Percentiles rank a stretch among this genome's conserved stretches.
phyloP scores from a whole-genome alignment of 2,113 vertebrate genomes.

The Plecotus auritus region DNA sequence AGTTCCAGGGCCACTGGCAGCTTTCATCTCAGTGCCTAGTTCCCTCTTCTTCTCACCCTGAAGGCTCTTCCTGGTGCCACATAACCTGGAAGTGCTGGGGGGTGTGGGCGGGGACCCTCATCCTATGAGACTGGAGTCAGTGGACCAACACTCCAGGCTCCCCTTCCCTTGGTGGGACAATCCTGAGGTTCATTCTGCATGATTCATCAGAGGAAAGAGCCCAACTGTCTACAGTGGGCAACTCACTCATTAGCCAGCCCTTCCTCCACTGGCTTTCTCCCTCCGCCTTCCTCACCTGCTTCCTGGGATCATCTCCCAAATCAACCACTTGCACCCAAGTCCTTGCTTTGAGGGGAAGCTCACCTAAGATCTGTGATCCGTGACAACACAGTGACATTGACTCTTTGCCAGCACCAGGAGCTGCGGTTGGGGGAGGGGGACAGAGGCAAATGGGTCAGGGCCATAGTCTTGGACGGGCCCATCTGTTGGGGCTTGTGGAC shows the following conservation, averaged over 20 bases:
- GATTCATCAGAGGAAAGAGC: background rate
- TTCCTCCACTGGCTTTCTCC: background rate
- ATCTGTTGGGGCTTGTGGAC: background rate
- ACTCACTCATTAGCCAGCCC: background rate
- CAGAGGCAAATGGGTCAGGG: background rate
- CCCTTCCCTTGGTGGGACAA: background rate
- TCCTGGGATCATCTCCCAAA: background rate
- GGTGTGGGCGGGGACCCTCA: background rate
- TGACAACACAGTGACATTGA: too few relatives aligned
- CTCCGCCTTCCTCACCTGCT: background rate
- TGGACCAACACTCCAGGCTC: background rate
- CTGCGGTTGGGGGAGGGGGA: background rate
- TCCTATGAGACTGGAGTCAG: background rate
- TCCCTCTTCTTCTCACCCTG: background rate
- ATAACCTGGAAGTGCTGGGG: background rate
- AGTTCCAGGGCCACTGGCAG: background rate
- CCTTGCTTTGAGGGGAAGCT: background rate
- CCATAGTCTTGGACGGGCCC: background rate
- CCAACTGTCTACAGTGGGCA: too few relatives aligned
- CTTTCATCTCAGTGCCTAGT: background rate
- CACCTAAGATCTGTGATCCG: background rate
- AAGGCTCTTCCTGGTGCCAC: background rate
- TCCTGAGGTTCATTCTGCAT: background rate
- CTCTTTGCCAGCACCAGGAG: background rate
- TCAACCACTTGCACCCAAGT: background rate